Conservation (phyloP, 92 coral and sea anemone genomes). For the Epizoanthus fatuus region DNA sequence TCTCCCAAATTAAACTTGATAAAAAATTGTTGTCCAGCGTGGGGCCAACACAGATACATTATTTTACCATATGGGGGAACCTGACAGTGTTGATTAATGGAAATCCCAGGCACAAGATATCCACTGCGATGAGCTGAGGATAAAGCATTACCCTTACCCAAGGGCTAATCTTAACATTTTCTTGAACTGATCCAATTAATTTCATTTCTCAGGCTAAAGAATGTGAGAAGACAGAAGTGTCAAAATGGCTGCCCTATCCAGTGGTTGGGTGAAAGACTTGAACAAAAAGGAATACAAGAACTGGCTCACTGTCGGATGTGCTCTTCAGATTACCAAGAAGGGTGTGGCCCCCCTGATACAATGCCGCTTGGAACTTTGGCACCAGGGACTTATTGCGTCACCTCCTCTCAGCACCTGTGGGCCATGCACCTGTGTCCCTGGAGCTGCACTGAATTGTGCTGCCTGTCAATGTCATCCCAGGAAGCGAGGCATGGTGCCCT, state of each 20-base stretch:
- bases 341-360: not conserved
- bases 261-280: not conserved
- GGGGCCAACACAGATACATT: no score
- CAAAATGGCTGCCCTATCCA: no score
- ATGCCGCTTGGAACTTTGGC: not conserved
- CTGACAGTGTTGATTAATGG: no score
- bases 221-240: not conserved
- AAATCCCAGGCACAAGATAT: no score
- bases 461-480: not conserved
- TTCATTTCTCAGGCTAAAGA: not conserved
- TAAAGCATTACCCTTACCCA: no score
- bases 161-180: no score
- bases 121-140: no score
- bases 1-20: no score
- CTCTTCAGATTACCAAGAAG: not conserved
- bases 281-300: not conserved
- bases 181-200: not conserved
- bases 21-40: no score
- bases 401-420: slow-evolving; percentile 6
- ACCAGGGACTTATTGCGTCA: not conserved
- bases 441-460: not conserved
- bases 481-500: not conserved
- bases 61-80: no score
- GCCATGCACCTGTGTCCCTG: slow-evolving; percentile 22
- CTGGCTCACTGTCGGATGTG: slow-evolving; percentile 21